Base-by-base conservation (phyloP, 2,113 vertebrate genomes). In the Calyptomena viridis region DNA sequence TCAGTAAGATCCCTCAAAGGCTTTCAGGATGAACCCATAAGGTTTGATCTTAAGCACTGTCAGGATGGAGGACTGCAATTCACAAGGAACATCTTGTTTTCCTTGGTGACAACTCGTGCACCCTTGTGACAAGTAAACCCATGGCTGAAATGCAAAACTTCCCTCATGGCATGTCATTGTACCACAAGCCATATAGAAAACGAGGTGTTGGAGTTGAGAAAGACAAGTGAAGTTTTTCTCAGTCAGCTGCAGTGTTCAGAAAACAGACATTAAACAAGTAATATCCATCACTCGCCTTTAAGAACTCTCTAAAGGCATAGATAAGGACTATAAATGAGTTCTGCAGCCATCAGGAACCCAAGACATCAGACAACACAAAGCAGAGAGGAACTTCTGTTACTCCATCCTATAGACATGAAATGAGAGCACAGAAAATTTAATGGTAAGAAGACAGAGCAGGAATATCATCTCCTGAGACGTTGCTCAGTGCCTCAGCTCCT, bases 81-180 rank as follows among this genome's bases (percentile, higher is more conserved):
- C 73, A 74, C 28, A 46, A 62, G 42, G 27, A 71, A 55, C 12
- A 49, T 42, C 53, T 35, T 49, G 19, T 18, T 20, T 37, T 64
- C 46, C 50, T 74, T 46, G 15, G 50, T 68, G 44, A 53, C 42
- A 74, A 40, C 33, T n/a, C 69, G 17, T 30, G 30, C 37, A 49
- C 35, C 30, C 15, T 40, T 0, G 0, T 14, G 23, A 77, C 52
- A 87, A 14, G 37, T 19, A 2, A 13, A 49, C 5, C 49, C 12
- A 35, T 7, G 30, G 39, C 44, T 31, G 30, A 64, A 85, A 76
- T 0, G 2, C 47, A 68, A 31, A 93, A 40, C 10, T 62, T 64
- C 11, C 27, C 44, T 11, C 40, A 8, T 6, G 14, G 52, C 3
- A 55, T 3, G 6, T 11, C 31, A 25, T 49, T 3, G 1, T 11